Conservation (phyloP, 2,113 vertebrate species). For the Mormyrus lacerda region DNA sequence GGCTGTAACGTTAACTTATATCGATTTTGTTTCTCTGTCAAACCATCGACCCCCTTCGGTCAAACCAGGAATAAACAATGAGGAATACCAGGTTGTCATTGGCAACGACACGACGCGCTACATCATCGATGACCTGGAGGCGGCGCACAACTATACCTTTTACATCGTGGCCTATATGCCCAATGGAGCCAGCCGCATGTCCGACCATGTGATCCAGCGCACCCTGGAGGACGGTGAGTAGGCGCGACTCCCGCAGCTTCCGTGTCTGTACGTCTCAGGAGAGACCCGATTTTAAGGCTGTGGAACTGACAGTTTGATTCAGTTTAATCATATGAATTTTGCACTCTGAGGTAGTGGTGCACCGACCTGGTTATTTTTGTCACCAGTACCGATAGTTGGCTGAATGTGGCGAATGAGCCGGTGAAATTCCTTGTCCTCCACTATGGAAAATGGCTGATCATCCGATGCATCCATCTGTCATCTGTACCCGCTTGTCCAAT, state of each 20-base stretch:
- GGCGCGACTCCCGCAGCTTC: slow-evolving; percentile 7
- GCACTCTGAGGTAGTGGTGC: neutral
- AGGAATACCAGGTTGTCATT: slow-evolving; percentile 94
- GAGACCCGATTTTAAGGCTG: neutral
- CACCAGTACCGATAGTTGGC: neutral
- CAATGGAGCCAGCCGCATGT: slow-evolving; percentile 97
- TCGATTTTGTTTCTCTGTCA: neutral
- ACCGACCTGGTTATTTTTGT: neutral
- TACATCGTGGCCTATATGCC: slow-evolving; percentile 98
- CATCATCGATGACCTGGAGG: slow-evolving; percentile 88
- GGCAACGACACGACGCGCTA: slow-evolving; percentile 96
- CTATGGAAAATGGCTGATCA: neutral
- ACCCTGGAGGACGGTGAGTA: slow-evolving; percentile 91
- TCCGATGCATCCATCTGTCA: neutral
- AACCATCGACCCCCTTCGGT: slow-evolving; percentile 3
- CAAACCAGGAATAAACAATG: slow-evolving; percentile 84
- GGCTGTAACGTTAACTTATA: neutral
- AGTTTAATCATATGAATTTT: neutral
- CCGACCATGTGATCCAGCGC: slow-evolving; percentile 84
- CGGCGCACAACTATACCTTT: slow-evolving; percentile 91
- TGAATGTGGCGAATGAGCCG: too few species aligned
- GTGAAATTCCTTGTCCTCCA: too few species aligned
- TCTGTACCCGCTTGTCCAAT: neutral
- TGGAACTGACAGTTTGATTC: neutral
- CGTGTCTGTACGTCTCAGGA: neutral